Evolutionary conservation across 92 coral and sea anemone genomes (phyloP).

Genomic region (Epizoanthus ramosus): DNA sequence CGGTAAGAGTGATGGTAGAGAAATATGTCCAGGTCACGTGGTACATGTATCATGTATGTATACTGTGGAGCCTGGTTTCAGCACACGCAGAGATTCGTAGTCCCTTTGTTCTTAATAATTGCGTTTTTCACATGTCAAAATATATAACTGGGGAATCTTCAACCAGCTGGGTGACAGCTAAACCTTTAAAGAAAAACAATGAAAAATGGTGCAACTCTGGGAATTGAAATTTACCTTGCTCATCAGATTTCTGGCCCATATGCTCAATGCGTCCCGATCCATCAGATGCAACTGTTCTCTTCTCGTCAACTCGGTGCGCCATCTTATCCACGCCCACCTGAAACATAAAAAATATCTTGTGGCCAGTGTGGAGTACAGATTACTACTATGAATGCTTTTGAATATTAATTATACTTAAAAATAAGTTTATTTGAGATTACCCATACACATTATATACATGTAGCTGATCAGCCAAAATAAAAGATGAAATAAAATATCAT

Average conservation of each 20-base stretch:
- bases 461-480: no score
- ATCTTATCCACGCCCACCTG: slow-evolving; percentile 67
- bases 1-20: not conserved
- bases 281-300: slow-evolving; percentile 48
- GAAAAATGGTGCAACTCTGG: no score
- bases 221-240: slow-evolving; percentile 56
- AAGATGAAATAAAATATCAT: no score
- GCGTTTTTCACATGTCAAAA: not conserved
- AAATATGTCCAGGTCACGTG: not conserved
- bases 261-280: slow-evolving; percentile 77
- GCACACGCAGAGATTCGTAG: no score
- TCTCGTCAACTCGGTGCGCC: slow-evolving; percentile 61
- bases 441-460: no score
- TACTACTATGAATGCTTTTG: no score
- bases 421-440: no score
- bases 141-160: no score
- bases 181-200: no score
- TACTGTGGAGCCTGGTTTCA: not conserved
- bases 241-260: slow-evolving; percentile 82
- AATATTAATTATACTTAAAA: no score
- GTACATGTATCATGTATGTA: not conserved
- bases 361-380: no score
- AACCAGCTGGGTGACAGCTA: no score
- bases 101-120: not conserved
- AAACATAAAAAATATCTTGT: not conserved